These are phyloP conservation scores for Hybognathus amarus DNA, from an alignment of 2,797 vertebrate genomes.

Conservation along the genomic window DNA sequence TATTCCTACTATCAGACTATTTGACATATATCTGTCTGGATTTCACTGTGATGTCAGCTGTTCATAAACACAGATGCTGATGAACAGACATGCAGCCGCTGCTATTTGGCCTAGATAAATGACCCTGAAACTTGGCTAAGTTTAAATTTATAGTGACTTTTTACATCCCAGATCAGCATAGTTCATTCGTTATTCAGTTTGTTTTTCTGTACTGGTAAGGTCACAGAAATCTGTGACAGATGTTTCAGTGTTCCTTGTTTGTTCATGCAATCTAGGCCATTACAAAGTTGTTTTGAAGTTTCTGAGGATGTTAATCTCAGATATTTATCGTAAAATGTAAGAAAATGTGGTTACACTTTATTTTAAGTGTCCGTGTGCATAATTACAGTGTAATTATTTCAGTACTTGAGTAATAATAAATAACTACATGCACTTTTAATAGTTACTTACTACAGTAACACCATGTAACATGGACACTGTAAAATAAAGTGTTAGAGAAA, in stretches of 20 bases:
- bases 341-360: too few relatives aligned
- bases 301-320: background rate
- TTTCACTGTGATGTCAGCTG: background rate
- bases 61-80: conserved; percentile 3
- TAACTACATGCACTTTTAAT: too few relatives aligned
- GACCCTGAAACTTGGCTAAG: background rate
- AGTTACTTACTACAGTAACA: too few relatives aligned
- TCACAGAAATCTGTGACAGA: conserved; percentile 13
- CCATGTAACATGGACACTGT: too few relatives aligned
- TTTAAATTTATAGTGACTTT: background rate
- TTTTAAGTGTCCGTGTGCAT: too few relatives aligned
- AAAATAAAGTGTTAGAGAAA: too few relatives aligned
- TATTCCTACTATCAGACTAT: background rate
- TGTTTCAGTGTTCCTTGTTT: background rate
- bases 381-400: too few relatives aligned
- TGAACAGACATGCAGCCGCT: background rate
- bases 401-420: too few relatives aligned
- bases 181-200: conserved; percentile 12
- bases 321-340: background rate
- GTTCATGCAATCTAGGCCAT: background rate
- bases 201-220: background rate
- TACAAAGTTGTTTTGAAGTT: background rate
- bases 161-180: background rate
- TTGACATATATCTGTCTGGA: too few relatives aligned
- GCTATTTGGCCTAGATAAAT: conserved; percentile 8